Conservation (phyloP, 2,888 invertebrate species). For the Zootermopsis nevadensis region DNA sequence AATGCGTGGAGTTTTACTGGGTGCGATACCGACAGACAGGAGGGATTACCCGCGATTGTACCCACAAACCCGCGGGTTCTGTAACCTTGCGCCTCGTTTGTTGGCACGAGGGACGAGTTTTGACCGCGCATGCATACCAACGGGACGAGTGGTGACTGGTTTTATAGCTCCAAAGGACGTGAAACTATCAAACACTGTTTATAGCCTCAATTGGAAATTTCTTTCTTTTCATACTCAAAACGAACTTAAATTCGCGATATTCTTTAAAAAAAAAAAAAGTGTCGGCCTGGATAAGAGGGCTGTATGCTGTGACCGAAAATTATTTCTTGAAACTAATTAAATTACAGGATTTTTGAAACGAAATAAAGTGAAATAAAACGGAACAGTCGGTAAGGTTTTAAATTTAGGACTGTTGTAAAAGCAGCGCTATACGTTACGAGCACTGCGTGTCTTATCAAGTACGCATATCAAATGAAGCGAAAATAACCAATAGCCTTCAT, state of each 20-base stretch:
- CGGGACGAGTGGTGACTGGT: not conserved
- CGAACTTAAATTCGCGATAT: not conserved
- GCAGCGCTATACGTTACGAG: not conserved
- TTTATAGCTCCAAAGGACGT: not conserved
- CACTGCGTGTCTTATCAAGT: not conserved
- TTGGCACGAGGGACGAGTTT: not conserved
- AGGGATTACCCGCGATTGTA: too few relatives aligned
- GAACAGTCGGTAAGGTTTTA: not conserved
- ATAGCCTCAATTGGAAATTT: not conserved
- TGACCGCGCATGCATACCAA: not conserved
- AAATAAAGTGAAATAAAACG: too few relatives aligned
- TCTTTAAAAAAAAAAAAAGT: not conserved
- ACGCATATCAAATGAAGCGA: conserved; percentile 9
- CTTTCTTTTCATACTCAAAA: not conserved
- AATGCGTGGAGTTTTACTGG: too few relatives aligned
- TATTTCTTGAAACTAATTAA: too few relatives aligned
- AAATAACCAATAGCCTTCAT: not conserved
- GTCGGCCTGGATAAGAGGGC: not conserved
- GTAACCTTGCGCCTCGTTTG: not conserved
- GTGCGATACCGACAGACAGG: too few relatives aligned
- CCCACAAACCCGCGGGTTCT: too few relatives aligned
- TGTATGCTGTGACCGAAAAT: not conserved
- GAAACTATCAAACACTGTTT: not conserved
- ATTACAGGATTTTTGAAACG: too few relatives aligned
- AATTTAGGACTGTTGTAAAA: not conserved